Base-by-base conservation (phyloP, 2,797 vertebrate species). In the Bovichtus variegatus region DNA sequence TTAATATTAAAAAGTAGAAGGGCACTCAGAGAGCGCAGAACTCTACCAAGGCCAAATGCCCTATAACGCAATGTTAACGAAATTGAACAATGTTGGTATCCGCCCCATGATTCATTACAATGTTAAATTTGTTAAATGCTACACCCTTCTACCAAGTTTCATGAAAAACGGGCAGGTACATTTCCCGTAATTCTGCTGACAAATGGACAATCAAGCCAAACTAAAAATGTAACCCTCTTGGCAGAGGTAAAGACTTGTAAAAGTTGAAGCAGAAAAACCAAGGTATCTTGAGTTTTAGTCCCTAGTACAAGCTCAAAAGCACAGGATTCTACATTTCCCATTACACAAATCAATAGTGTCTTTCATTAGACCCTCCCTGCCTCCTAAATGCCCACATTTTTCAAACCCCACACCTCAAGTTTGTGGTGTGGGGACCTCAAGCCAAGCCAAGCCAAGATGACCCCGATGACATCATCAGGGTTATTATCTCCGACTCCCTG, bases 381-480 rank as follows among this genome's bases (percentile, higher is more conserved):
- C 31, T 76, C 34, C 15, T 57, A 62, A 41, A 70, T 43, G 25
- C 3, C 55, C 23, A 38, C 31, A 50, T 57, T 13, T 60, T 4
- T 41, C 23, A 60, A 62, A 55, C 12, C 59, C 59, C 43, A 58
- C 44, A 64, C 54, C 29, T 65, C 46, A 43, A 44, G 27, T 53
- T 46, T 71, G 67, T 47, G 72, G 57, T 67, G 21, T 68, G 18
- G 46, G 4, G 55, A 60, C 44, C 27, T 49, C 51, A 23, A 43
- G 34, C 18, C 3, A 11, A 43, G 34, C 18, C 3, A 11, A 67
- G 62, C 71, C 77, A 51, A 69, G 51, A 74, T 80, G 74, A 74
- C 65, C 71, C 58, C 12, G 18, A 44, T 69, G 44, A 62, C 40
- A 73, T 78, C 63, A 67, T 72, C n/a, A 16, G n/a, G 27, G 67